Evolutionary conservation across 53 echinoderm and acorn worm species (phyloP).

Genomic region (Astropecten irregularis): DNA sequence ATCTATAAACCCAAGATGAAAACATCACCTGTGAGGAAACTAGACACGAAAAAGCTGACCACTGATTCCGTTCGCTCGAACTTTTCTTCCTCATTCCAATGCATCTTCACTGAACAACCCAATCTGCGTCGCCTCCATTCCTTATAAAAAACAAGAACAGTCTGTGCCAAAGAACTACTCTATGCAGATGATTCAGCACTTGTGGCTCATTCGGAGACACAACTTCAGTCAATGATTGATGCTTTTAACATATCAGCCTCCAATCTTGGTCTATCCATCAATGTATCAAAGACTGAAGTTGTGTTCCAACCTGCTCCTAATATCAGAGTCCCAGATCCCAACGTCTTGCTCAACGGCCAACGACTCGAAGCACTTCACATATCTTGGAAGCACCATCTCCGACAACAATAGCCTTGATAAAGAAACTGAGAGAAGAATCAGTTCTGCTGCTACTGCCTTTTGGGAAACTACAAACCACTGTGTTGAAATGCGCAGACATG

Average conservation of each 20-base stretch:
- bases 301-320: constrained; percentile 19
- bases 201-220: constrained; percentile 41
- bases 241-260: too few species aligned
- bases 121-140: constrained; percentile 26
- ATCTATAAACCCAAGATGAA: not conserved
- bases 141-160: not conserved
- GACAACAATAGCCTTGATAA: not conserved
- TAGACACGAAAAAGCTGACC: not conserved
- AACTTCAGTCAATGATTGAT: constrained; percentile 14
- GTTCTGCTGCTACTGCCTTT: not conserved
- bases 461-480: not conserved
- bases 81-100: not conserved
- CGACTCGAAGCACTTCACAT: not conserved
- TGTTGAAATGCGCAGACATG: not conserved
- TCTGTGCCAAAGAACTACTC: constrained; percentile 29
- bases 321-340: not conserved
- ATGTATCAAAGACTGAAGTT: constrained; percentile 35
- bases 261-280: constrained; percentile 36
- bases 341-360: not conserved
- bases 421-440: not conserved
- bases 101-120: not conserved
- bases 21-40: not conserved
- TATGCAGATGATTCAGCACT: constrained; percentile 54
- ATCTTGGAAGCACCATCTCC: not conserved
- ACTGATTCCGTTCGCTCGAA: not conserved